Conservation (phyloP, 2,888 invertebrate genomes). For the Phanerotoma sp. region DNA sequence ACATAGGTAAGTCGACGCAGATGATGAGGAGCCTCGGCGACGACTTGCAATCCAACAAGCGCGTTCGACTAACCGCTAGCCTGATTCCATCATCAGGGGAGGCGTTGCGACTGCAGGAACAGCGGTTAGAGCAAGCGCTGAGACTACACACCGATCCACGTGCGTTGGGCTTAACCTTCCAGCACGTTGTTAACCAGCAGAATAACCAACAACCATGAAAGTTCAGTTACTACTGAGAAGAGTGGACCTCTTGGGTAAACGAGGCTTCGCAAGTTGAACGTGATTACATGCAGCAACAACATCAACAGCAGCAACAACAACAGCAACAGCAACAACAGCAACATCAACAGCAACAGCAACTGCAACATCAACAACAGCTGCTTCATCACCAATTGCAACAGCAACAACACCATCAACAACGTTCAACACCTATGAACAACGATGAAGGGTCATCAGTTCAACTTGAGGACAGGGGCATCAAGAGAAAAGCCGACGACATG, state of each 20-base stretch:
- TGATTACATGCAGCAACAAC: slow-evolving; percentile 36
- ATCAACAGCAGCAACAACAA: slow-evolving; percentile 36
- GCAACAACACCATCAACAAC: slow-evolving; percentile 41
- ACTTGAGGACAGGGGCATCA: slow-evolving; percentile 49
- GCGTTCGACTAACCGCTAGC: slow-evolving; percentile 37
- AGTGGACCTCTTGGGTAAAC: slow-evolving; percentile 57
- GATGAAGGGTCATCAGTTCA: slow-evolving; percentile 38
- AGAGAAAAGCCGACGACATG: slow-evolving; percentile 54
- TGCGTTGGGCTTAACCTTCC: slow-evolving; percentile 74
- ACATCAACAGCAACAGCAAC: slow-evolving; percentile 42
- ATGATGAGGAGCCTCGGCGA: slow-evolving; percentile 28
- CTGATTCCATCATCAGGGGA: slow-evolving; percentile 49
- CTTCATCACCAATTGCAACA: slow-evolving; percentile 43
- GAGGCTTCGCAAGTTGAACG: slow-evolving; percentile 41
- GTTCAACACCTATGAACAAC: slow-evolving; percentile 39
- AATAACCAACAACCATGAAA: slow-evolving; percentile 69
- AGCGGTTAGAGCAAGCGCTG: slow-evolving; percentile 79
- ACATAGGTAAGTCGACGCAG: slow-evolving; percentile 47
- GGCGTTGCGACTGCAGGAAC: slow-evolving; percentile 67
- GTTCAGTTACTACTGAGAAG: slow-evolving; percentile 76
- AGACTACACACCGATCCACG: slow-evolving; percentile 79
- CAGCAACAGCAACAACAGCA: slow-evolving; percentile 38
- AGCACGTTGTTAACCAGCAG: slow-evolving; percentile 61
- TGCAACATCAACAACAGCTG: slow-evolving; percentile 43
- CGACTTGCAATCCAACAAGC: slow-evolving; percentile 34